phyloP scores from a whole-genome alignment of 1,140 invertebrate genomes.

The Drosophila tropicalis region DNA sequence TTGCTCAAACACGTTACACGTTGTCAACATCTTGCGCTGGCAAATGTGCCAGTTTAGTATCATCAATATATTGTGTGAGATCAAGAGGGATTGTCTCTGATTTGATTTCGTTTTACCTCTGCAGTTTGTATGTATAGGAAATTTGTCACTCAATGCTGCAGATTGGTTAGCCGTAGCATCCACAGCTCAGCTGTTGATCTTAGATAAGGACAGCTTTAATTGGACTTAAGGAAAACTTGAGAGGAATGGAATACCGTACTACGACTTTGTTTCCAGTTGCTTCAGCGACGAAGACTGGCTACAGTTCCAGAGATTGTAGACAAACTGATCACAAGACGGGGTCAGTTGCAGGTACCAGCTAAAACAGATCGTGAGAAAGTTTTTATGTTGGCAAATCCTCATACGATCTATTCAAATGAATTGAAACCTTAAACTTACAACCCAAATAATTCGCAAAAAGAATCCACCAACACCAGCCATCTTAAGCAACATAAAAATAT shows the following conservation, averaged over 20 bases:
- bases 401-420: neutral
- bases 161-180: conserved; percentile 39
- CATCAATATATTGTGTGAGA: conserved; percentile 67
- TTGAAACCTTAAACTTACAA: neutral
- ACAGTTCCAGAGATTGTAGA: conserved; percentile 47
- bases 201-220: conserved; percentile 71
- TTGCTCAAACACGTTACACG: conserved; percentile 69
- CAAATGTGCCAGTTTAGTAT: conserved; percentile 67
- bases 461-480: conserved; percentile 8
- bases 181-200: conserved; percentile 59
- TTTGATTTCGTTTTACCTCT: neutral
- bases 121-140: conserved; percentile 68
- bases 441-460: neutral
- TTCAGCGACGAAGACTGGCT: conserved; percentile 5
- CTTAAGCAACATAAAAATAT: conserved; percentile 32
- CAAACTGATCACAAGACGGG: conserved; percentile 48
- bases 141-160: conserved; percentile 76
- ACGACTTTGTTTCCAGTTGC: conserved; percentile 34
- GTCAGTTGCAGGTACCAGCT: conserved; percentile 56
- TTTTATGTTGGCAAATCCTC: neutral
- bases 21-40: conserved; percentile 53
- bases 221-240: conserved; percentile 74
- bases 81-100: conserved; percentile 31
- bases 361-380: conserved; percentile 66
- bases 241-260: conserved; percentile 56